A percentile compares a stretch with the other conserved stretches of the same genome.
These are phyloP conservation scores for Drosophila erecta DNA, from an alignment of 1,140 invertebrate species.

Conservation along the genomic window DNA sequence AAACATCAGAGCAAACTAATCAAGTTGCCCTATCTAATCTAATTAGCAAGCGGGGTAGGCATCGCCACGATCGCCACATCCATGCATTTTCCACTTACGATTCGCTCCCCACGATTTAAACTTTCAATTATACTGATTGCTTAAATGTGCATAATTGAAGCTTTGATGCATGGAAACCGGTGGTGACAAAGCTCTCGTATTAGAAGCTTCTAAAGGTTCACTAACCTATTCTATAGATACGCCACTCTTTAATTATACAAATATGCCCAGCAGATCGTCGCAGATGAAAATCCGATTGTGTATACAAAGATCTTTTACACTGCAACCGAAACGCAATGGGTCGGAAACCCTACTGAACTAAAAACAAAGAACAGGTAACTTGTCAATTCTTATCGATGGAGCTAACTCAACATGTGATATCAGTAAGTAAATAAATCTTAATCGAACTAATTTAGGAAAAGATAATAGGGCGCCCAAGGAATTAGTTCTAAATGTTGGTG, in stretches of 20 bases:
- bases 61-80: constrained; percentile 30
- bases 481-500: neutral
- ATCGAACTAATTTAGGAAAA: neutral
- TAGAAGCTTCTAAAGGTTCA: constrained; percentile 20
- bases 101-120: constrained; percentile 4
- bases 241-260: neutral
- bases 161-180: constrained; percentile 4
- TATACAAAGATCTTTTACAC: no score
- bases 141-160: constrained; percentile 24
- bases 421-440: constrained; percentile 7
- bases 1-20: constrained; percentile 43
- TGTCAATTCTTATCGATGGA: neutral
- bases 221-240: constrained; percentile 14
- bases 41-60: constrained; percentile 44
- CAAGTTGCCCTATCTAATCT: constrained; percentile 70
- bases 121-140: constrained; percentile 36
- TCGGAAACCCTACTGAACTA: neutral
- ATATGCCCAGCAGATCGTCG: neutral
- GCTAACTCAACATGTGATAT: neutral
- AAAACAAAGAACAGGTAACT: neutral
- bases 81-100: constrained; percentile 16
- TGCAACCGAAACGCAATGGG: neutral
- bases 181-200: constrained; percentile 26
- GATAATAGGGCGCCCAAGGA: neutral
- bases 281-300: no score